Evolutionary conservation across 2,888 invertebrate species (phyloP).

Genomic region (Melinopterus prodromus): DNA sequence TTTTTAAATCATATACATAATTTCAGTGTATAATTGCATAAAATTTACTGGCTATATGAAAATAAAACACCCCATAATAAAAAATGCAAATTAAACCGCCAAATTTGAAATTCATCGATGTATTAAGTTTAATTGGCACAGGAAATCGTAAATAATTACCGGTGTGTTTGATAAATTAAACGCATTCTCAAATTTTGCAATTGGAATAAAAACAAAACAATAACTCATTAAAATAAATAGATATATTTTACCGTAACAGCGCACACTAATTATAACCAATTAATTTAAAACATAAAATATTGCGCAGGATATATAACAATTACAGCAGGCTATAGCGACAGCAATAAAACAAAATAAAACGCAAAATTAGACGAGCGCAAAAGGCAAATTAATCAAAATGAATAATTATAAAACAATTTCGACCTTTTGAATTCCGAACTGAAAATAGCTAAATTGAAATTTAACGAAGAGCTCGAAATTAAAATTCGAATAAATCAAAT

Average conservation of each 20-base stretch:
- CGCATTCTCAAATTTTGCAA: neutral
- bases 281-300: neutral
- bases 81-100: too few relatives aligned
- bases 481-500: neutral
- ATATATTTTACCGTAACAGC: neutral
- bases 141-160: neutral
- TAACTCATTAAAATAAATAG: neutral
- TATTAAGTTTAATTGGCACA: neutral
- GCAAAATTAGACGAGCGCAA: too few relatives aligned
- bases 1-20: too few relatives aligned
- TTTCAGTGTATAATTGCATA: too few relatives aligned
- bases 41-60: too few relatives aligned
- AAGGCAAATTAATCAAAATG: too few relatives aligned
- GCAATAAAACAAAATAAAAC: too few relatives aligned
- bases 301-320: neutral
- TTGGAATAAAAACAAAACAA: neutral
- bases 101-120: neutral
- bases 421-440: neutral
- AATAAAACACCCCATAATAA: too few relatives aligned
- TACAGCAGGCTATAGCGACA: too few relatives aligned
- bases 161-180: neutral
- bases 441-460: neutral
- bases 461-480: neutral
- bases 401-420: too few relatives aligned
- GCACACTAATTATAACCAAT: neutral